Evolutionary conservation across 2,797 vertebrate species (phyloP), one percentile per base, ranked within the genome.

Genomic region (Notamacropus eugenii): DNA sequence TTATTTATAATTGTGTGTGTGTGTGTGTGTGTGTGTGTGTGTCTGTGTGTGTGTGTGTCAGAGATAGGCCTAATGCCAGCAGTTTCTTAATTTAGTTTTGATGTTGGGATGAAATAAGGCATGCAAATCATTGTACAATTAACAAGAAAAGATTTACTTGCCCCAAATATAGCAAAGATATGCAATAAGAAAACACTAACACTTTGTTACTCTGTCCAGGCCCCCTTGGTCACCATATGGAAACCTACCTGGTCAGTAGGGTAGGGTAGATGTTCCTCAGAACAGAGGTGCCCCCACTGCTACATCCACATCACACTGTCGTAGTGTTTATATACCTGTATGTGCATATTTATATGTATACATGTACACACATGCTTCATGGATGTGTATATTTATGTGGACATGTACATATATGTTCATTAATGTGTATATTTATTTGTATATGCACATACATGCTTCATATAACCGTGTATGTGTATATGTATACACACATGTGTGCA

Each of bases 341-440:
- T 34, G 12, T 67, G 34, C 2, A n/a, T 16, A n/a, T n/a, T 67
- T 56, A 56, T 57, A 57, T 57, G 12, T 62, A 5, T 34, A 34
- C 27, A 27, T 59, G 10, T n/a, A 67, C 34, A 67, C 19, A n/a
- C 1, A 19, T 67, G 5, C 34, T 19, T 19, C 14, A n/a, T 67
- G 55, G 55, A 5, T 56, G 55, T 56, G 55, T 56, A 6, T 19
- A 16, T 34, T 62, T 55, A 55, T 55, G 9, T 29, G 3, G 9
- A 28, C 5, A 22, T 31, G 29, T 74, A 40, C 16, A n/a, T 74
- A 31, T 3, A 22, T 74, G 6, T 6, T 22, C 40, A 9, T 74
- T 0, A 22, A 19, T n/a, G 3, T 22, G n/a, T 0, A n/a, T 8
- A 19, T 67, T n/a, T 28, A 1, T 58, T 4, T n/a, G 1, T 67